Evolutionary conservation across 2,113 vertebrate genomes (phyloP), one percentile per base, ranked within the genome.

Genomic region (Notiomystis cincta): DNA sequence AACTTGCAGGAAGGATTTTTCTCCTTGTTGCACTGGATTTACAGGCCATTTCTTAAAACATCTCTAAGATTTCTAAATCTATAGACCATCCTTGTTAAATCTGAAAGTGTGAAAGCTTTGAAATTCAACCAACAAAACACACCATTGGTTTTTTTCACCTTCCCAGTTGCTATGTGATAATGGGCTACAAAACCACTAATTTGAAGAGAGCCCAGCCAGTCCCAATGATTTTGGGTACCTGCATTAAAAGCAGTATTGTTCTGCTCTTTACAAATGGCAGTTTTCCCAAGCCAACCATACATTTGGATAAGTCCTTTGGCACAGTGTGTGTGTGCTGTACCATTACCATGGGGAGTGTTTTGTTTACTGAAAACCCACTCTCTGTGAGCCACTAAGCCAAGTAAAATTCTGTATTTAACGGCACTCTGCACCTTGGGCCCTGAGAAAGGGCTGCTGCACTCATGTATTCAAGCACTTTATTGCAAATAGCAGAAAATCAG

Each of bases 361-460:
- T 96, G 81, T 82, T 91, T 95, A 60, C 84, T 89, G 83, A 87
- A 95, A 94, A 93, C 18, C 73, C 77, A 35, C 71, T 86, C 62
- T 61, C 64, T 70, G 58, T 69, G 79, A 82, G 66, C 60, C 58
- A 50, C 65, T 7, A 51, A 85, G 48, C 44, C 83, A 78, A 33
- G 53, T 25, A 62, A 62, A 58, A 78, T 50, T 58, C 50, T 24
- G 27, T 62, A 50, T 77, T 72, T 72, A 88, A 76, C 35, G 83
- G 50, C 66, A 40, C 64, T 65, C 62, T 72, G 60, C 54, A 65
- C 0, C 0, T 9, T 20, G 9, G 61, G 50, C 83, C 42, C 87
- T 13, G 10, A 75, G 69, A 40, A 81, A 87, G 40, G 15, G n/a
- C 56, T 73, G 7, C 24, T 77, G 30, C 58, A 11, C 54, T 73